Evolutionary conservation across 2,113 vertebrate genomes (phyloP).

Genomic region (Vimba vimba): DNA sequence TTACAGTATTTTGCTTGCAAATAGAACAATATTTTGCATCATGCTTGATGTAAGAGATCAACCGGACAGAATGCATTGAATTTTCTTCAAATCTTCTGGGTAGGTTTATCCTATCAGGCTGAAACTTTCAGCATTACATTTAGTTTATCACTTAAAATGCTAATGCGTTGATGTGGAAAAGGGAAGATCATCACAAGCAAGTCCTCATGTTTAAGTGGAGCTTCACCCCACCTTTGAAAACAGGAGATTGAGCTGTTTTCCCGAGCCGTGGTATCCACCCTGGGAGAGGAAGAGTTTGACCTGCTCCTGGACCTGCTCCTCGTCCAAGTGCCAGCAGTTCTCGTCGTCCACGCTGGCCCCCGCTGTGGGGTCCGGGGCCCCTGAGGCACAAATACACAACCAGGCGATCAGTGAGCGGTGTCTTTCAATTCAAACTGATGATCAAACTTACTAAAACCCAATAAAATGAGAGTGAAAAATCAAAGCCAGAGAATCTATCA

Average conservation of each 20-base stretch:
- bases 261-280: constrained; percentile 96
- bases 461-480: too few species aligned
- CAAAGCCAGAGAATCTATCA: background rate
- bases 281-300: constrained; percentile 98
- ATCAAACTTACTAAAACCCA: background rate
- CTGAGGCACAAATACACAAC: constrained; percentile 68
- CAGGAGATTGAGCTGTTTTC: constrained; percentile 97
- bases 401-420: background rate
- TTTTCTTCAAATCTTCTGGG: background rate
- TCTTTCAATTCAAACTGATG: background rate
- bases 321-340: constrained; percentile 98
- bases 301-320: constrained; percentile 97
- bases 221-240: constrained; percentile 90
- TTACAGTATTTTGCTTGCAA: background rate
- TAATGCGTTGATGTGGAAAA: background rate
- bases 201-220: background rate
- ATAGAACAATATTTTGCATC: background rate
- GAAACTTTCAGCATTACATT: background rate
- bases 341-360: constrained; percentile 97
- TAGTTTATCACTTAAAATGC: background rate
- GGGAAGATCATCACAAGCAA: background rate
- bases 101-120: background rate
- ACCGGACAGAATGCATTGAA: background rate
- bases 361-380: constrained; percentile 96
- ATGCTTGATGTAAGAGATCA: background rate